These are phyloP conservation scores for Megalurothrips usitatus DNA, from an alignment of 2,888 invertebrate species.

Conservation along the genomic window DNA sequence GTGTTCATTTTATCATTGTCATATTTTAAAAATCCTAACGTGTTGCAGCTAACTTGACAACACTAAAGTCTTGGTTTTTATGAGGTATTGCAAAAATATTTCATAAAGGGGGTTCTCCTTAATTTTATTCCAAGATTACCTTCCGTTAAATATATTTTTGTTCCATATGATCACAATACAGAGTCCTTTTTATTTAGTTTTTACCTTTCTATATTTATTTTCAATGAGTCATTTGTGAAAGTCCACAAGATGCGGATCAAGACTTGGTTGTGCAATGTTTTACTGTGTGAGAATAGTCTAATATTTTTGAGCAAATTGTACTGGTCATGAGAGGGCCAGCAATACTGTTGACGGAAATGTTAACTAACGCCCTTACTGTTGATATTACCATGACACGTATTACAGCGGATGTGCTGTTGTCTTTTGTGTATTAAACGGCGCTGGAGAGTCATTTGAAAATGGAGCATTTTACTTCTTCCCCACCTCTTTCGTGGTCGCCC, in stretches of 20 bases:
- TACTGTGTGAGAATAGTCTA: not conserved
- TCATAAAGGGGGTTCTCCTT: no score
- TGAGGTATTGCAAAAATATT: not conserved
- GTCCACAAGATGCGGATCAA: not conserved
- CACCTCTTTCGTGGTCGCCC: not conserved
- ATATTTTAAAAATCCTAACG: no score
- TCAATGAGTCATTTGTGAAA: not conserved
- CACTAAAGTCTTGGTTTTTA: not conserved
- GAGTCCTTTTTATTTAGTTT: constrained; percentile 12
- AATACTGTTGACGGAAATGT: not conserved
- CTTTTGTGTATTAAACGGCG: constrained; percentile 2
- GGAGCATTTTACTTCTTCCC: not conserved
- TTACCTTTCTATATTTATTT: constrained; percentile 12
- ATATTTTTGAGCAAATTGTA: not conserved
- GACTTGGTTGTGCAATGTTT: constrained; percentile 5
- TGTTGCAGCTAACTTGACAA: not conserved
- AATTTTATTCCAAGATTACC: no score
- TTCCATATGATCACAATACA: not conserved
- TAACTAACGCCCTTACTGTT: not conserved
- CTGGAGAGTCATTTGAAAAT: not conserved
- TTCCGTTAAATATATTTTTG: not conserved
- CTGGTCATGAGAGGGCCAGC: not conserved
- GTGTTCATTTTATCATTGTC: not conserved
- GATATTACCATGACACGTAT: constrained; percentile 25
- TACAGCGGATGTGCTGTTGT: not conserved